These are phyloP conservation scores for Talpa occidentalis DNA, from an alignment of 2,113 vertebrate species.

Conservation along the genomic window DNA sequence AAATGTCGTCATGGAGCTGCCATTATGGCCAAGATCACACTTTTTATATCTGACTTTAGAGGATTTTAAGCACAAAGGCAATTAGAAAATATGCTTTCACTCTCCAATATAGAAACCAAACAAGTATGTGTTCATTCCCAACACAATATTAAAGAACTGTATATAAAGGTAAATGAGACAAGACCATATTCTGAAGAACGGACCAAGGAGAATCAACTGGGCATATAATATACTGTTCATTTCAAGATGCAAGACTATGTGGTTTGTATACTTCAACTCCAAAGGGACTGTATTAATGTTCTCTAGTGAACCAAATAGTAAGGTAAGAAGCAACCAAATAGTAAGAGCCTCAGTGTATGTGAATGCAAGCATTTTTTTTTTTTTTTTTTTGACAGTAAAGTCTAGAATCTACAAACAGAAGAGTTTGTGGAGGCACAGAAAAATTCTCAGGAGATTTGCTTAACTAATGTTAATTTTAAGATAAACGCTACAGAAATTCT, in stretches of 20 bases:
- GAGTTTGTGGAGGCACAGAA: neutral
- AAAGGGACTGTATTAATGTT: constrained; percentile 78
- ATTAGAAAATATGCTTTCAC: constrained; percentile 9
- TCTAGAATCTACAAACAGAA: constrained; percentile 82
- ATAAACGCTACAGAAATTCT: constrained; percentile 51
- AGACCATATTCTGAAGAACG: constrained; percentile 68
- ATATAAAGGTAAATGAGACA: neutral
- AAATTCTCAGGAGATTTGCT: constrained; percentile 3
- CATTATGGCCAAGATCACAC: neutral
- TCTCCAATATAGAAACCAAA: constrained; percentile 21
- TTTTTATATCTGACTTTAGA: constrained; percentile 24
- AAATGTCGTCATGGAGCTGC: neutral
- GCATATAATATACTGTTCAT: constrained; percentile 82
- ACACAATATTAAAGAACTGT: neutral
- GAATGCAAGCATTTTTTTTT: constrained; percentile 79
- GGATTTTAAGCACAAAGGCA: neutral
- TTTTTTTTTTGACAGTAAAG: constrained; percentile 77
- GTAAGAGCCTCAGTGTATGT: constrained; percentile 80
- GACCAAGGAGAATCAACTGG: constrained; percentile 76
- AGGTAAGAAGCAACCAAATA: constrained; percentile 81
- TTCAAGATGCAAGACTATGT: constrained; percentile 81
- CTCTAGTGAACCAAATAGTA: constrained; percentile 82
- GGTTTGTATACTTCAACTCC: constrained; percentile 79
- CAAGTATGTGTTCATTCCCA: neutral
- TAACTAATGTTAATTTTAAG: constrained; percentile 20